Conservation (phyloP, 64 coral and sea anemone species). For the Dendronephthya gigantea region DNA sequence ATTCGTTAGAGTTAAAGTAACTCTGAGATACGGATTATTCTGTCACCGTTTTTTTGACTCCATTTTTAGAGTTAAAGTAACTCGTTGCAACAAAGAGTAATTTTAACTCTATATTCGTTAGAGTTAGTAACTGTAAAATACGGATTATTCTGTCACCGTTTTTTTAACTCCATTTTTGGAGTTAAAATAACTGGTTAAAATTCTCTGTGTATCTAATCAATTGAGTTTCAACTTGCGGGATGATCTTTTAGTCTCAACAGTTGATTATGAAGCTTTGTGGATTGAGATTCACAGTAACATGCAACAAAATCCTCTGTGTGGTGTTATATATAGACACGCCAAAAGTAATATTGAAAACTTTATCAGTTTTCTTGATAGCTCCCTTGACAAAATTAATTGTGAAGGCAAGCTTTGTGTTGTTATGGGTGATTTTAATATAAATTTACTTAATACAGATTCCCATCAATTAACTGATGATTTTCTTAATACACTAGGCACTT, state of each 20-base stretch:
- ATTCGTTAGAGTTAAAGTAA: too few relatives aligned
- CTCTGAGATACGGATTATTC: too few relatives aligned
- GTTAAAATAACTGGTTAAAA: too few relatives aligned
- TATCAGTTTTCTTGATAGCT: conserved; percentile 5
- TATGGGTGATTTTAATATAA: conserved; percentile 24
- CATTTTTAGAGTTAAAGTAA: too few relatives aligned
- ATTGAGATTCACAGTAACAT: conserved; percentile 16
- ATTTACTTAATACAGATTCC: conserved; percentile 28
- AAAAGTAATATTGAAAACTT: conserved; percentile 9
- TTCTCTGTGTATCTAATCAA: background rate
- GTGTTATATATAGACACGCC: conserved; percentile 34
- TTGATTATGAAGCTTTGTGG: conserved; percentile 23
- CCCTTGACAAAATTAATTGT: background rate
- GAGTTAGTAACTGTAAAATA: too few relatives aligned
- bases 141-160: too few relatives aligned
- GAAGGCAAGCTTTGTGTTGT: conserved; percentile 6
- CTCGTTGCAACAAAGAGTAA: too few relatives aligned
- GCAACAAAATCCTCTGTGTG: background rate
- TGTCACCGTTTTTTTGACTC: too few relatives aligned
- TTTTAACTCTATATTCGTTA: too few relatives aligned
- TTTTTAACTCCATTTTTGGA: too few relatives aligned
- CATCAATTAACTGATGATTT: background rate
- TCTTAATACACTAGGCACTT: background rate
- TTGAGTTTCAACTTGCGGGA: background rate
- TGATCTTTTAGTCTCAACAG: conserved; percentile 5